A percentile compares a stretch with the other conserved stretches of the same genome.
Evolutionary conservation across 2,113 vertebrate genomes (phyloP).

Genomic region (Anolis sagrei): DNA sequence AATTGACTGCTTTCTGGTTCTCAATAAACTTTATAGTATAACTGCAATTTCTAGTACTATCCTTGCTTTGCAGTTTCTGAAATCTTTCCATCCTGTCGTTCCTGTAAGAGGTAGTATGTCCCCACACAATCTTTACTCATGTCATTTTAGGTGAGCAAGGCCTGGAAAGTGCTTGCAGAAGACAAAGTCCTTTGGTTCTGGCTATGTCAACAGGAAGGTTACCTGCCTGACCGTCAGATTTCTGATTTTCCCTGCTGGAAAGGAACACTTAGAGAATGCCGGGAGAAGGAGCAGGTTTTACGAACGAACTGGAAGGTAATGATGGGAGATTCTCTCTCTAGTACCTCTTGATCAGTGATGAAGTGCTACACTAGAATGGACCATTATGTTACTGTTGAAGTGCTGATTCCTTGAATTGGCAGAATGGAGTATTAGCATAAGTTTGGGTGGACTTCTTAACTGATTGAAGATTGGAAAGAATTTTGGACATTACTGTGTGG

Average conservation of each 20-base stretch:
- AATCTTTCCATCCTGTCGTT: no score
- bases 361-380: background rate
- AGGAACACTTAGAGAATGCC: slow-evolving; percentile 84
- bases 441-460: no score
- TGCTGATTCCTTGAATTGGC: background rate
- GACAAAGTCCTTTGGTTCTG: slow-evolving; percentile 91
- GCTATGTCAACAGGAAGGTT: slow-evolving; percentile 87
- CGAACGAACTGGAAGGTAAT: slow-evolving; percentile 95
- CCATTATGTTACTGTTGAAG: background rate
- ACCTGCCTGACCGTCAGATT: slow-evolving; percentile 78
- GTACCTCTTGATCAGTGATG: background rate
- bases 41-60: no score
- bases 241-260: slow-evolving; percentile 92
- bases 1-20: no score
- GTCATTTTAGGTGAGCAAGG: slow-evolving; percentile 88
- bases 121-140: slow-evolving; percentile 7
- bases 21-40: no score
- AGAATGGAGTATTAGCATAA: no score
- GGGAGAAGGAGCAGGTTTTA: slow-evolving; percentile 80
- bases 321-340: background rate
- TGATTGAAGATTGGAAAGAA: no score
- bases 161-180: slow-evolving; percentile 91
- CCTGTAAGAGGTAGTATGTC: slow-evolving; percentile 34
- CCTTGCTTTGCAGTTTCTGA: no score
- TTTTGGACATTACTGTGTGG: no score